Percentiles rank a stretch among this genome's conserved stretches.
phyloP scores from a whole-genome alignment of 2,888 invertebrate genomes.

The Charanyca ferruginea region DNA sequence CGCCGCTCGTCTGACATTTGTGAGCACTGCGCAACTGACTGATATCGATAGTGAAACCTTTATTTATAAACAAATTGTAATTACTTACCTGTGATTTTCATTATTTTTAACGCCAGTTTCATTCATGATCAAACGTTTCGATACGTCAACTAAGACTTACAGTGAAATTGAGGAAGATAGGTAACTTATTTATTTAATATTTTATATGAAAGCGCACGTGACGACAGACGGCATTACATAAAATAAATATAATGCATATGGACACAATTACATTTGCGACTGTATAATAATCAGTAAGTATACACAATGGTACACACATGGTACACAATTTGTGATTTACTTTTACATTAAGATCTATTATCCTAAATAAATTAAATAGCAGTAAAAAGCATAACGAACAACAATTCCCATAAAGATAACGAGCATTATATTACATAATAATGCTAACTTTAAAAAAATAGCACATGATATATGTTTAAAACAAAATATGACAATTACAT shows the following conservation, averaged over 20 bases:
- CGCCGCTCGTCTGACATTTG: slow-evolving; percentile 56
- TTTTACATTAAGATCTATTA: slow-evolving; percentile 22
- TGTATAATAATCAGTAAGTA: slow-evolving; percentile 57
- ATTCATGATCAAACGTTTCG: slow-evolving; percentile 60
- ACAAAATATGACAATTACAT: slow-evolving; percentile 16
- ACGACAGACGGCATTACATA: slow-evolving; percentile 68
- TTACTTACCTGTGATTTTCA: slow-evolving; percentile 64
- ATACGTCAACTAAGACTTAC: slow-evolving; percentile 47
- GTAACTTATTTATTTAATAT: slow-evolving; percentile 65
- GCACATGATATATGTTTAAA: not conserved
- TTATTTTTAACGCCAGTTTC: slow-evolving; percentile 64
- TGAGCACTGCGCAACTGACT: slow-evolving; percentile 71
- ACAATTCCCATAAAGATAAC: not conserved
- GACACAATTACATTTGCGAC: slow-evolving; percentile 39
- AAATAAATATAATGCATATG: slow-evolving; percentile 66
- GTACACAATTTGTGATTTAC: slow-evolving; percentile 1
- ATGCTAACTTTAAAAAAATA: slow-evolving; percentile 5
- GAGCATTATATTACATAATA: not conserved
- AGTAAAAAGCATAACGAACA: slow-evolving; percentile 8
- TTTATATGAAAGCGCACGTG: slow-evolving; percentile 75
- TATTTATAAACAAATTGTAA: slow-evolving; percentile 83
- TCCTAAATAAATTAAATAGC: not conserved
- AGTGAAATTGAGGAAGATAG: slow-evolving; percentile 69
- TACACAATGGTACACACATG: slow-evolving; percentile 11
- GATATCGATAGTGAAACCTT: slow-evolving; percentile 73